phyloP scores from a whole-genome alignment of 2,113 vertebrate species.

The Oriolus oriolus region DNA sequence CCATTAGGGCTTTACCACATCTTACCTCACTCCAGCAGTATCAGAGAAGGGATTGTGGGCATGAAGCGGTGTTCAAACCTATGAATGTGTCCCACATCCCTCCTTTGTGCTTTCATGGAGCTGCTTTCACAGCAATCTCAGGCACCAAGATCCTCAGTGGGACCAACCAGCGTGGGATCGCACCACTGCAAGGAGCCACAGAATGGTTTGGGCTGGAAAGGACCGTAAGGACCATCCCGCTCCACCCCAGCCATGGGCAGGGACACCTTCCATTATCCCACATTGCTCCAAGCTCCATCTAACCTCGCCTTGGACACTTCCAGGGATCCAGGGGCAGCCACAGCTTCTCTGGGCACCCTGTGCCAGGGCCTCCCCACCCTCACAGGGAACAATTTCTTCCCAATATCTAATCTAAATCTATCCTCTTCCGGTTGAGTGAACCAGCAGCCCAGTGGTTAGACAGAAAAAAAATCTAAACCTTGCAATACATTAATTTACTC shows the following conservation, averaged over 20 bases:
- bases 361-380: accelerated
- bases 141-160: background rate
- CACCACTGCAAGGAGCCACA: background rate
- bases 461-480: background rate
- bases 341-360: background rate
- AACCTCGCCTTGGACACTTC: accelerated
- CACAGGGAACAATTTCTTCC: background rate
- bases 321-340: background rate
- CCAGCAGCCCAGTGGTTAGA: background rate
- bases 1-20: background rate
- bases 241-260: background rate
- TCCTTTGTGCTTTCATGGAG: accelerated
- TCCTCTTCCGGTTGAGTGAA: background rate
- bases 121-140: background rate
- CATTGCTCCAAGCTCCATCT: accelerated
- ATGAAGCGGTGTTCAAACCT: background rate
- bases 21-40: background rate
- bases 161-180: background rate
- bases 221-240: accelerated
- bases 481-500: background rate
- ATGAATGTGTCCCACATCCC: background rate
- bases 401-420: too few species aligned
- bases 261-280: accelerated
- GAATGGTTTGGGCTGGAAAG: background rate
- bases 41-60: background rate